phyloP scores from a whole-genome alignment of 2,113 vertebrate species.

The Rhinopomastus cyanomelas region DNA sequence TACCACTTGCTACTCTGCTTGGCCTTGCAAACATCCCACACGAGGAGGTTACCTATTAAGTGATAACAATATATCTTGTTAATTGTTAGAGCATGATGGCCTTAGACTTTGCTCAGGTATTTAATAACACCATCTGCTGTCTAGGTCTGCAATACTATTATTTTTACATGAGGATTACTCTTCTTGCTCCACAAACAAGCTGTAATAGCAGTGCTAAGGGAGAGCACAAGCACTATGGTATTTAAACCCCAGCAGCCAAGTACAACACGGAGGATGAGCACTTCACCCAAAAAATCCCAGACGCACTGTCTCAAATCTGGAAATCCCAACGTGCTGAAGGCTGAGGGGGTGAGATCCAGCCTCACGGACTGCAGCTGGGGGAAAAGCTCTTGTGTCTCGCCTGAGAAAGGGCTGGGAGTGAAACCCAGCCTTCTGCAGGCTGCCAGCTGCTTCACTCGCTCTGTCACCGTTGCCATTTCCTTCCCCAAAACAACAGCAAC shows the following conservation, averaged over 20 bases:
- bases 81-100: slow-evolving; percentile 67
- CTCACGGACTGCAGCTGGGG: rapidly evolving
- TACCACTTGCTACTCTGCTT: slow-evolving; percentile 4
- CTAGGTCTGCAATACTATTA: slow-evolving; percentile 25
- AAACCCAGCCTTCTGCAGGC: not conserved
- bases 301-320: not conserved
- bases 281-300: not conserved
- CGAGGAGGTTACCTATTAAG: slow-evolving; percentile 61
- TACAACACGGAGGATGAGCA: slow-evolving; percentile 14
- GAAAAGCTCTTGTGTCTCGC: not conserved
- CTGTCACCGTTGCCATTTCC: not conserved
- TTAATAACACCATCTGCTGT: slow-evolving; percentile 73
- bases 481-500: not conserved
- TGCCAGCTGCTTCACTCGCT: not conserved
- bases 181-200: slow-evolving; percentile 61
- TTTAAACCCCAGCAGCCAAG: slow-evolving; percentile 29
- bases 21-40: slow-evolving; percentile 19
- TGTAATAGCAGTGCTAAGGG: slow-evolving; percentile 37
- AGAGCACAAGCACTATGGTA: slow-evolving; percentile 16
- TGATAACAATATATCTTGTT: slow-evolving; percentile 62
- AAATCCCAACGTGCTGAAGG: not conserved
- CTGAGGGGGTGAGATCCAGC: not conserved
- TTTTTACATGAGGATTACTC: slow-evolving; percentile 61
- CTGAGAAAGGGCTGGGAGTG: not conserved
- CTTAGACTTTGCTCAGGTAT: slow-evolving; percentile 70